Evolutionary conservation across 2,797 vertebrate species (phyloP).

Genomic region (Galaxias olidus): DNA sequence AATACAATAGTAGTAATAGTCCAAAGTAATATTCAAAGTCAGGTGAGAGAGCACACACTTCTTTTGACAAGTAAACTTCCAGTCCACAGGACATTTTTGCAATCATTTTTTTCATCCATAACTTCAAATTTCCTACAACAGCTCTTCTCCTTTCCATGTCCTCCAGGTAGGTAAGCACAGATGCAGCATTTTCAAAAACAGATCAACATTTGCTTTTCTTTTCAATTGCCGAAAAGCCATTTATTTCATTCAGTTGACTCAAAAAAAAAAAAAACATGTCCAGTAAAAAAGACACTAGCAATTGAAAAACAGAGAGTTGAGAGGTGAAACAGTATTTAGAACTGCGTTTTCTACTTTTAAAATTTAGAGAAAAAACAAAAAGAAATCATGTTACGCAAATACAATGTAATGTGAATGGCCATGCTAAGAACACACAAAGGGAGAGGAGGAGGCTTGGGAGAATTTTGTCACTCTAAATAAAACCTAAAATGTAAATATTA

Average conservation of each 20-base stretch:
- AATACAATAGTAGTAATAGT: constrained; percentile 59
- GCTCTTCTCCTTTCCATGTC: constrained; percentile 19
- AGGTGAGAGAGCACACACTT: constrained; percentile 34
- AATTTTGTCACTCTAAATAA: constrained; percentile 77
- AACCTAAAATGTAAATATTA: constrained; percentile 88
- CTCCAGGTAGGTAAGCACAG: constrained; percentile 43
- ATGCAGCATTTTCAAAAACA: constrained; percentile 52
- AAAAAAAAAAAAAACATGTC: constrained; percentile 42
- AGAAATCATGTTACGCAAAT: constrained; percentile 42
- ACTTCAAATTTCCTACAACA: constrained; percentile 31
- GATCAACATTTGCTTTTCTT: constrained; percentile 39
- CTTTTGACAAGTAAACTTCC: constrained; percentile 48
- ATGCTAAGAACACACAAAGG: constrained; percentile 77
- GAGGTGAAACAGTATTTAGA: too few relatives aligned
- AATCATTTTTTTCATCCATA: constrained; percentile 18
- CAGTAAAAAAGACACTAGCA: constrained; percentile 61
- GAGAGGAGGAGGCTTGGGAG: constrained; percentile 3
- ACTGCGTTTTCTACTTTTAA: constrained; percentile 31
- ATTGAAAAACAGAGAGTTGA: constrained; percentile 34
- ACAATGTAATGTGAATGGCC: constrained; percentile 81
- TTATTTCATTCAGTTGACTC: constrained; percentile 56
- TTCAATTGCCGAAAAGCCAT: constrained; percentile 48
- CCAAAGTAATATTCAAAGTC: constrained; percentile 27
- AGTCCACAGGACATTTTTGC: constrained; percentile 49
- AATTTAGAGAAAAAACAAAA: constrained; percentile 34